Evolutionary conservation across 2,888 invertebrate genomes (phyloP), one percentile per base, ranked within the genome.

Genomic region (Asteroscopus sphinx): DNA sequence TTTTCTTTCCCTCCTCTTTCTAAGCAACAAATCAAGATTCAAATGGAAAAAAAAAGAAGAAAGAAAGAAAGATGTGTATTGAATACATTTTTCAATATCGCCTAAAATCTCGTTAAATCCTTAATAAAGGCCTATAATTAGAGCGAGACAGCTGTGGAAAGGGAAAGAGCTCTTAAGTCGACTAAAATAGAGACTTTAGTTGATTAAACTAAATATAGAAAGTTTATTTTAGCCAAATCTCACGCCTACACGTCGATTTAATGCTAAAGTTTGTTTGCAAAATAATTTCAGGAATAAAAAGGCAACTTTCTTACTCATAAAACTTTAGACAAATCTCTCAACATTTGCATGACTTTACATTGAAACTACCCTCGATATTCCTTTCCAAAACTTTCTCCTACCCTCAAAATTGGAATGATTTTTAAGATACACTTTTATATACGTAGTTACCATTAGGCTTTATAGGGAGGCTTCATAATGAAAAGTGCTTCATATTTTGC

Each of bases 401-500:
- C 30, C 13, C 13, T 45, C 28, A 3, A 44, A 44, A 55, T 33
- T 39, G 13, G 32, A 55, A 58, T 55, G 12, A 54, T 54, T 74
- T 70, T 70, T 28, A 58, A 46, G 41, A 48, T 52, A 62, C 59
- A 68, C 60, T 69, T 72, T 73, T 69, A 60, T 58, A 61, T 12
- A 46, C 48, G 60, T 55, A 60, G 54, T 66, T 46, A 72, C 61
- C 72, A 68, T 75, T 73, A 61, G 32, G 36, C 66, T 73, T 77
- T 64, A 75, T 73, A 59, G 70, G 44, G 12, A 55, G 59, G 61
- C 53, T 52, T 44, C 36, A 16, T 76, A 77, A 74, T 74, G 72
- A 74, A 76, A 71, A 74, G 59, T 71, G 61, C n/a, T 68, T 60
- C 61, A 68, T 76, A 76, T 75, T 76, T 76, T 45, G 47, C 33